Base-by-base conservation (phyloP, 2,113 vertebrate genomes). In the Phyllostomus discolor region DNA sequence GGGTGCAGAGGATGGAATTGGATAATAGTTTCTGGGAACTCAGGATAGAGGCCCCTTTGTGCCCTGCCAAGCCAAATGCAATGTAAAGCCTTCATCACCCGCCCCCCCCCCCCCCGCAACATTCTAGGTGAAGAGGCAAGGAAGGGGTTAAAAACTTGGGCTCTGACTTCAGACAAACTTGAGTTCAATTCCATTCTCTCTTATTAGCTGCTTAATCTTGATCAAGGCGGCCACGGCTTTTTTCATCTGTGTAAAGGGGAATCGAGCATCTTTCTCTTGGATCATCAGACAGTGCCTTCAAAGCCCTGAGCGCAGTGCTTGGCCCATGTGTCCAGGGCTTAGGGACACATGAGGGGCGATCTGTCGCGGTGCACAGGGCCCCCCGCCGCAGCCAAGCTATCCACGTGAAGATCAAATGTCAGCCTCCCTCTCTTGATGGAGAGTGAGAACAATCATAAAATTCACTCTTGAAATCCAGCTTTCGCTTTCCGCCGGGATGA, bases 301-400 rank as follows among this genome's bases (percentile, higher is more conserved):
- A 17, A 9, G 35, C 14, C 64, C 46, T 64, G 15, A 26, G 28
- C n/a, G 41, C 10, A 0, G 14, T 14, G 28, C 33, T 35, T 7
- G 19, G 48, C 59, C 43, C 0, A 0, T 35, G 26, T 0, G 17
- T 17, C 19, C n/a, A 3, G 76, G 3, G 20, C n/a, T 48, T 22
- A 24, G 0, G 11, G 35, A 46, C 62, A 54, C 24, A 26, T n/a
- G 4, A 1, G 31, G 15, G 9, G 2, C 0, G 1, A 31, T 11
- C 46, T 24, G 2, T 22, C n/a, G 43, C 17, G 70, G 26, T 26
- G 19, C 62, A 38, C 57, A 20, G 78, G 31, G n/a, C 11, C 35
- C 31, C 17, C 9, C 0, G 14, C 28, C 19, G 46, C 33, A 57
- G 38, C 54, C 43, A 35, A 4, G 20, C 11, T 14, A 15, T 33